Evolutionary conservation across 2,888 invertebrate genomes (phyloP), one percentile per base, ranked within the genome.

Genomic region (Blomia tropicalis): DNA sequence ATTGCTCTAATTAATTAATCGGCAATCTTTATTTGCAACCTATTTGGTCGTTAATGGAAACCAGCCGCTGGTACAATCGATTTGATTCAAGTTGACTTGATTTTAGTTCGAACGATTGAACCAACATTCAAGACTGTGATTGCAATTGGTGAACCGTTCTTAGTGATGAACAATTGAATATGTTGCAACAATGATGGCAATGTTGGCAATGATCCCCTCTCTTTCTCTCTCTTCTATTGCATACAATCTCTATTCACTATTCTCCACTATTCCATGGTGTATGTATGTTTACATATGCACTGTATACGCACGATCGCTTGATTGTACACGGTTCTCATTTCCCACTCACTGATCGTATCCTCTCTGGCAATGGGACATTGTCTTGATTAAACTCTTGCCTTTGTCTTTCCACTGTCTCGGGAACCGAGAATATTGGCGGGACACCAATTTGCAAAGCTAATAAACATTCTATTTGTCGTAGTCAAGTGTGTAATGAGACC

Each of bases 1-100:
- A 47, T 47, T 47, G 51, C 51, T 11, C 51, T 47, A 47, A 47
- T 47, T 47, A 47, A 47, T 47, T 47, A 47, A 47, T 47, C 51
- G 51, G 22, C 51, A 47, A 47, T 47, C 51, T 47, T 47, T 47
- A 47, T 27, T 47, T 47, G 51, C 51, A 47, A 47, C 7, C n/a
- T 47, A 47, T 19, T 7, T 41, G 41, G 14, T 41, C n/a, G 14
- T 41, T 41, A 41, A n/a, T 41, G 41, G n/a, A n/a, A n/a, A 41
- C 14, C 41, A 41, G n/a, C n/a, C n/a, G n/a, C n/a, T n/a, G n/a
- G n/a, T n/a, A n/a, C n/a, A n/a, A n/a, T n/a, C n/a, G n/a, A n/a
- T n/a, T n/a, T n/a, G n/a, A n/a, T n/a, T n/a, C 41, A 41, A 41
- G n/a, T 41, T 17, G 41, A 41, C 14, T 17, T n/a, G 41, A 41